Evolutionary conservation across 2,888 invertebrate species (phyloP), one percentile per base, ranked within the genome.

Genomic region (Hirtodrosophila duncani): DNA sequence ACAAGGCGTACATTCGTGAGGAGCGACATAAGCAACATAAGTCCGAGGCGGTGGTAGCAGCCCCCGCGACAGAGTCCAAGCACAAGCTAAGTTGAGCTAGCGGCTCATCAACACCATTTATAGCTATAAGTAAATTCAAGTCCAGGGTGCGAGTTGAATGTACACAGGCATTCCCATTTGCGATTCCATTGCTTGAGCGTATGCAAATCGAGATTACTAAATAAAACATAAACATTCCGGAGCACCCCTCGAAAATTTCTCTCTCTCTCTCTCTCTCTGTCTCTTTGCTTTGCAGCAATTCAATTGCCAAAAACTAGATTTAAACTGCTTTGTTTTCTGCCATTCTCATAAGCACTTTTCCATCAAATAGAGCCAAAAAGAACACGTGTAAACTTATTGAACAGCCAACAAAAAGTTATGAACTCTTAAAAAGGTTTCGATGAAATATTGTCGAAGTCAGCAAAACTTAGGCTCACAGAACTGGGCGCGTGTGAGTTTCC

Each of bases 1-100:
- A 81, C 45, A 83, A 81, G 44, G 53, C 83, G 1, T 87, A 87
- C 46, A 50, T 85, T 20, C 60, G 52, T 14, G 66, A 53, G 23
- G 9, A 14, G 1, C 31, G 11, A 3, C 8, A 58, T n/a, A n/a
- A 26, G 10, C 46, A 50, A 17, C 39, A 5, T 6, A 26, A 30
- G n/a, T 9, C 10, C 14, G 3, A 24, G 18, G 3, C 21, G 4
- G 6, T 30, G 8, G 16, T 7, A 1, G 6, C 2, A 8, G 16
- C 8, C 0, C 14, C 10, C 3, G 1, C 2, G 1, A 3, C 23
- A 11, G 37, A 33, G 11, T 27, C 53, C 31, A 50, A 46, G 24
- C 24, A 59, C 10, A 46, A 59, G n/a, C 18, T 42, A n/a, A 77
- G 69, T 30, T 71, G 48, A 77, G 46, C 18, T 1, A 2, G 4